A percentile compares a stretch with the other conserved stretches of the same genome.
These are phyloP conservation scores for Paelopatides confundens DNA, from an alignment of 53 echinoderm and acorn worm species.

Conservation along the genomic window DNA sequence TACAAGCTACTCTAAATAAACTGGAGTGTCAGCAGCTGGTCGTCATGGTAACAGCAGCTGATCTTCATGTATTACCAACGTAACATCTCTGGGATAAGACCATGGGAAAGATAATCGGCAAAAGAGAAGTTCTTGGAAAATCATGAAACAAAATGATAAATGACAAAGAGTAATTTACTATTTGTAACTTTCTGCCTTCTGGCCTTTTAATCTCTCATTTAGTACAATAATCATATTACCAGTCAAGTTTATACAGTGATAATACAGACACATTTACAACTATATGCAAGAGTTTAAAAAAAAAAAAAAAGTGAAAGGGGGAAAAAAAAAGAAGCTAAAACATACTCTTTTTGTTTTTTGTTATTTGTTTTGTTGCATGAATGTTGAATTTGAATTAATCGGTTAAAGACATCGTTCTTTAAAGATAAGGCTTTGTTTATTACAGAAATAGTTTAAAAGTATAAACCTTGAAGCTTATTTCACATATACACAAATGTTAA, in stretches of 20 bases:
- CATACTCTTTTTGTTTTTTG: neutral
- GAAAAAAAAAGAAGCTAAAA: conserved; percentile 5
- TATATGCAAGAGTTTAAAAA: conserved; percentile 24
- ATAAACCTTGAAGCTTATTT: neutral
- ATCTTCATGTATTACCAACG: too few relatives aligned
- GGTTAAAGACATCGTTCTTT: neutral
- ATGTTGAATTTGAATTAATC: neutral
- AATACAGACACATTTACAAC: conserved; percentile 49
- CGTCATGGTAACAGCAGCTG: too few relatives aligned
- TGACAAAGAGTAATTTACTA: neutral
- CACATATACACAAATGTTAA: neutral
- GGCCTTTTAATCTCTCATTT: conserved; percentile 16
- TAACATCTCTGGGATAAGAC: too few relatives aligned
- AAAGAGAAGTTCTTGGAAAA: too few relatives aligned
- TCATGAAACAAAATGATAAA: neutral
- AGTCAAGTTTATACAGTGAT: conserved; percentile 30
- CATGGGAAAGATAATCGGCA: too few relatives aligned
- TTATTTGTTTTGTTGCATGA: neutral
- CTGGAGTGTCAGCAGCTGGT: too few relatives aligned
- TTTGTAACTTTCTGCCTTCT: neutral
- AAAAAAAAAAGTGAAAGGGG: neutral
- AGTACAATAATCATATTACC: conserved; percentile 38
- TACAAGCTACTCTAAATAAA: too few relatives aligned
- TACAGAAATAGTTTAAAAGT: neutral
- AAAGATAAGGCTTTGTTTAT: conserved; percentile 3